phyloP scores from a whole-genome alignment of 35 echinoderm and acorn worm genomes.

The Heliocidaris tuberculata region DNA sequence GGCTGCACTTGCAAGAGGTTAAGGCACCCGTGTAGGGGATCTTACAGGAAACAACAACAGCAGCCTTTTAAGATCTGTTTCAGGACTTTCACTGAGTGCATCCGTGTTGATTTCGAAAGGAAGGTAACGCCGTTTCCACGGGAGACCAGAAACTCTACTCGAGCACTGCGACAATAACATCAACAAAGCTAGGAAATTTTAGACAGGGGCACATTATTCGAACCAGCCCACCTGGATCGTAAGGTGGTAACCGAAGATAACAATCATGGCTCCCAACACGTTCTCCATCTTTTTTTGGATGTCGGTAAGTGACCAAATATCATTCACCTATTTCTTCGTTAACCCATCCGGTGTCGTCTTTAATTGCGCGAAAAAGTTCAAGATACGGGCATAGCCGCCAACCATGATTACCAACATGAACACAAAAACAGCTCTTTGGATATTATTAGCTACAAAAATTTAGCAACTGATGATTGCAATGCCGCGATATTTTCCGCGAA shows the following conservation, averaged over 20 bases:
- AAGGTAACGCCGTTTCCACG: constrained; percentile 8
- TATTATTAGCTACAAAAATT: too few species aligned
- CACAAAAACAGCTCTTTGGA: too few species aligned
- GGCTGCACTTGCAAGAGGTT: neutral
- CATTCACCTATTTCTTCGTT: neutral
- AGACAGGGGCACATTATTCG: constrained; percentile 15
- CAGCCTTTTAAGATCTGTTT: neutral
- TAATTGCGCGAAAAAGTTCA: neutral
- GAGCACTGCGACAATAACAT: neutral
- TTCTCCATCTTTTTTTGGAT: neutral
- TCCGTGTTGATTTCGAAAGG: neutral
- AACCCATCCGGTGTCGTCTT: neutral
- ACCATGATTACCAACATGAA: too few species aligned
- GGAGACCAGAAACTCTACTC: neutral
- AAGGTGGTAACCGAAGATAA: neutral
- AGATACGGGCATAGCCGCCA: too few species aligned
- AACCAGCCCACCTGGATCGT: neutral
- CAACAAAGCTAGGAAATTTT: constrained; percentile 11
- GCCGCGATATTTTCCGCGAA: too few species aligned
- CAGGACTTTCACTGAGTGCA: neutral
- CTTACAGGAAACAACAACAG: neutral
- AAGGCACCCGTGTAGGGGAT: neutral
- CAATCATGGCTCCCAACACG: neutral
- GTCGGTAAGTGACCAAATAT: neutral
- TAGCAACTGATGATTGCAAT: too few species aligned